Conservation (phyloP, 2,113 vertebrate genomes). For the Lophochroa leadbeateri region DNA sequence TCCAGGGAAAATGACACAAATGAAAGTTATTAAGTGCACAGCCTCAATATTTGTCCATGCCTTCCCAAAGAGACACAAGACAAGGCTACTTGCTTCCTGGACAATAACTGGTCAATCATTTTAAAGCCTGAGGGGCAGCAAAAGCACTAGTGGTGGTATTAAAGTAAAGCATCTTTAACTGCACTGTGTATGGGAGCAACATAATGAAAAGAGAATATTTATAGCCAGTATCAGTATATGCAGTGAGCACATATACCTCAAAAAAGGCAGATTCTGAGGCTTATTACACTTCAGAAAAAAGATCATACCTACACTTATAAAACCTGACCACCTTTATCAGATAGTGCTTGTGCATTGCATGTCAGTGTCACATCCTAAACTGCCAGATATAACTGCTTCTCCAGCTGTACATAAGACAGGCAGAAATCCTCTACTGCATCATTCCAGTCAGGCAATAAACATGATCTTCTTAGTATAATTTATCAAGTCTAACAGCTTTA, state of each 20-base stretch:
- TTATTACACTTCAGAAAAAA: not conserved
- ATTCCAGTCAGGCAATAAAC: not conserved
- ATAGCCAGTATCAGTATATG: not conserved
- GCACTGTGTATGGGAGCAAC: not conserved
- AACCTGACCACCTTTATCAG: not conserved
- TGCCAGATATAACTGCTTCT: not conserved
- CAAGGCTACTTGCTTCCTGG: not conserved
- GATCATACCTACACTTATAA: not conserved
- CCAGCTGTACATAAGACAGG: not conserved
- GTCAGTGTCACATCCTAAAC: not conserved
- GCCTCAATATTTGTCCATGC: conserved; percentile 35
- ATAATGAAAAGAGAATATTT: not conserved
- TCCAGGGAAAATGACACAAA: conserved; percentile 15
- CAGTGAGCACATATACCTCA: not conserved
- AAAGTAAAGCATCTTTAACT: not conserved
- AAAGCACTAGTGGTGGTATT: not conserved
- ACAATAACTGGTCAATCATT: conserved; percentile 46
- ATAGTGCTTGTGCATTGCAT: not conserved
- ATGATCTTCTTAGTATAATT: rapidly evolving
- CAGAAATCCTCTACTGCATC: not conserved
- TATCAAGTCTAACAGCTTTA: not conserved
- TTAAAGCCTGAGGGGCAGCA: not conserved
- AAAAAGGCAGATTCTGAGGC: not conserved
- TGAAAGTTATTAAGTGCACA: conserved; percentile 56
- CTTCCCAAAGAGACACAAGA: not conserved